Evolutionary conservation across 2,888 invertebrate genomes (phyloP).

Genomic region (Yponomeuta sedellus): DNA sequence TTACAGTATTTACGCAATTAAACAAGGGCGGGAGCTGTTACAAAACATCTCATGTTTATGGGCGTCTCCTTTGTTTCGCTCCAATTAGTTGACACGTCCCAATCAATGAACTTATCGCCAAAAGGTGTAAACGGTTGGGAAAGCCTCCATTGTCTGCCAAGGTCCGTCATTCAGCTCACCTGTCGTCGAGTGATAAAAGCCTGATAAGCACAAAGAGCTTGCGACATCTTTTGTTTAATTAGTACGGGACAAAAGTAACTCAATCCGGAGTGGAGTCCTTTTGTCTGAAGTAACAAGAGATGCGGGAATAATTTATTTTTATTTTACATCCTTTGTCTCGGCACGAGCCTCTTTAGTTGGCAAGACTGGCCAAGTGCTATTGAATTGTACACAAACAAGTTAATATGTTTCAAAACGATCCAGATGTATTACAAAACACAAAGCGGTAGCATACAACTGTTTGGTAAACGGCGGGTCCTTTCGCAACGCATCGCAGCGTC

Average conservation of each 20-base stretch:
- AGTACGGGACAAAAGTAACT: conserved; percentile 67
- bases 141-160: conserved; percentile 23
- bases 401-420: conserved; percentile 75
- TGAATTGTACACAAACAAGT: conserved; percentile 66
- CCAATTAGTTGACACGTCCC: background rate
- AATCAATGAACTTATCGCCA: background rate
- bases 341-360: conserved; percentile 10
- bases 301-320: conserved; percentile 16
- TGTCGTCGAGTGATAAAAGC: conserved; percentile 32
- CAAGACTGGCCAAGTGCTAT: conserved; percentile 56
- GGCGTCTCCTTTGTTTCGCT: background rate
- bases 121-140: background rate
- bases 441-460: conserved; percentile 69
- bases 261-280: conserved; percentile 51
- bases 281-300: conserved; percentile 36
- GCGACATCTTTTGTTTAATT: conserved; percentile 67
- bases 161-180: conserved; percentile 46
- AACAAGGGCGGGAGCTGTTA: background rate
- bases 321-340: conserved; percentile 12
- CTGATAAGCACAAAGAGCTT: conserved; percentile 39
- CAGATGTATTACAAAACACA: conserved; percentile 70
- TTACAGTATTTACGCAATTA: background rate
- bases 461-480: conserved; percentile 63
- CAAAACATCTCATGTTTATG: background rate
- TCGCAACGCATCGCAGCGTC: conserved; percentile 63